Evolutionary conservation across 2,888 invertebrate species (phyloP), one percentile per base, ranked within the genome.

Genomic region (Synergus umbraculus): DNA sequence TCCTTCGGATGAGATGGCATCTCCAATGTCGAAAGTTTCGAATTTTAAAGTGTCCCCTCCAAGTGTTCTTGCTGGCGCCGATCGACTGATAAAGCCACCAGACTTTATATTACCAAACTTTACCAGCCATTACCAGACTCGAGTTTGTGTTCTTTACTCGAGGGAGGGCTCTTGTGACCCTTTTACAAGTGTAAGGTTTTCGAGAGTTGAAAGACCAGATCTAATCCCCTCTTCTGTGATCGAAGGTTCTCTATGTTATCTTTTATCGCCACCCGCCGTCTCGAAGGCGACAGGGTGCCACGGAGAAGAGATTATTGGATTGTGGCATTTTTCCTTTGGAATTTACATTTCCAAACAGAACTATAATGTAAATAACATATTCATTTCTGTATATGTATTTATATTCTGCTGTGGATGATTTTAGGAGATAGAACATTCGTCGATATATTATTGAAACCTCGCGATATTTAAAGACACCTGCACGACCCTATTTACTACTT

Each of bases 1-100:
- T 63, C 63, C 10, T 63, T 63, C 63, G 29, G 60, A 63, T 63
- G 63, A 63, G 63, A 63, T 63, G 29, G 63, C 63, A 63, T 63
- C 63, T 63, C 63, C 29, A 22, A 12, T 29, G 29, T 63, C 29
- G 63, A 63, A 63, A 63, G 63, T 63, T 63, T 63, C 63, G 63
- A 63, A 63, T 63, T 63, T 63, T 63, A 8, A 29, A 63, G 63
- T 60, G 60, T 60, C 60, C 60, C 60, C 60, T 22, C 22, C 22
- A 60, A 18, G 60, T 63, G 63, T 29, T 63, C 63, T 29, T 29
- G 63, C 63, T 63, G 63, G 63, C 63, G 63, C 63, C 63, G 63
- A 63, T 63, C 29, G 1, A 5, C 63, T 13, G 63, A 63, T 63
- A 60, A 54, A 54, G 15, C 49, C 12, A 54, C 49, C 15, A 54